A percentile compares a stretch with the other conserved stretches of the same genome.
These are phyloP conservation scores for Cichlasoma orientale DNA, from an alignment of 2,797 vertebrate genomes.

Conservation along the genomic window DNA sequence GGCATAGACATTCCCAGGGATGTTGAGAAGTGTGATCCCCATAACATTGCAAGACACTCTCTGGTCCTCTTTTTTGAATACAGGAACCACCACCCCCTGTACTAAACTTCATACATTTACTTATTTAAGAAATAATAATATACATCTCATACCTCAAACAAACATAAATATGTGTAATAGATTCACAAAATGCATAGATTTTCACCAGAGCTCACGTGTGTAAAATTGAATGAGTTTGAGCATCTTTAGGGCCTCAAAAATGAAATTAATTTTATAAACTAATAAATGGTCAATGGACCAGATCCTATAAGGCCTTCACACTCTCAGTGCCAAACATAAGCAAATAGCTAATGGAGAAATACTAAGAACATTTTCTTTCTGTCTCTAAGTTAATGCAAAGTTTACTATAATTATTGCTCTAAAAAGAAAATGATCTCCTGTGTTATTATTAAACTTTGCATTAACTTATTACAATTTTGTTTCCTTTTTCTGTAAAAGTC, in stretches of 20 bases:
- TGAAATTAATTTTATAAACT: neutral
- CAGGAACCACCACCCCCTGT: neutral
- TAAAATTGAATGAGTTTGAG: neutral
- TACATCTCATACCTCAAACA: neutral
- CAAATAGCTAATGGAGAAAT: fast-evolving
- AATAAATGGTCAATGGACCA: neutral
- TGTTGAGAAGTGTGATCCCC: neutral
- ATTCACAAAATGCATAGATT: neutral
- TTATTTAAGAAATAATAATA: neutral
- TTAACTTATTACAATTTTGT: neutral
- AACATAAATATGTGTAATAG: fast-evolving
- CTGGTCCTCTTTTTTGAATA: neutral
- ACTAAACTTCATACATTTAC: neutral
- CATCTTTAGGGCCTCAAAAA: neutral
- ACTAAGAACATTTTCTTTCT: neutral
- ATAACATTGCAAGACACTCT: neutral
- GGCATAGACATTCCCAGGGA: neutral
- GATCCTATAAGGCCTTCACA: neutral
- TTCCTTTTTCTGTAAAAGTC: neutral
- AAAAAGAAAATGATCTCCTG: neutral
- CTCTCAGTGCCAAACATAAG: neutral
- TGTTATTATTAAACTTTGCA: neutral
- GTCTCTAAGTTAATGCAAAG: too few relatives aligned
- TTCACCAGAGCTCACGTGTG: neutral
- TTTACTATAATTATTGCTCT: neutral